Evolutionary conservation across 2,797 vertebrate genomes (phyloP), one percentile per base, ranked within the genome.

Genomic region (Paedocypris micromegethes): DNA sequence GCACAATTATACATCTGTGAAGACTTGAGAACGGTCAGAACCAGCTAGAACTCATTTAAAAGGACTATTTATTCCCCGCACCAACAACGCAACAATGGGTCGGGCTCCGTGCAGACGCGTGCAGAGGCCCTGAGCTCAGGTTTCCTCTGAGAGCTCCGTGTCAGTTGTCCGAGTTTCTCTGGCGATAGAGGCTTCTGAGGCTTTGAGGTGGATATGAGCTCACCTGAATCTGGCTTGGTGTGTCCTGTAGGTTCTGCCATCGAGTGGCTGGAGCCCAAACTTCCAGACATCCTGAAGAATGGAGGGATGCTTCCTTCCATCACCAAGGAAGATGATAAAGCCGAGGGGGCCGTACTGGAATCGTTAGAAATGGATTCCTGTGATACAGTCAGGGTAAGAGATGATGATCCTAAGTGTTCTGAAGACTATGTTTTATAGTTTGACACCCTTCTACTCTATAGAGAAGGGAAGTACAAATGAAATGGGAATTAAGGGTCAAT

Each of bases 181-280:
- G 50, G 54, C 47, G 47, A 62, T 59, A 56, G 65, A 68, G 66
- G 42, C 47, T 69, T 62, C 51, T 38, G 5, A 64, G 71, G 62
- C 56, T 69, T 58, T 57, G 43, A 67, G 50, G 71, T 62, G 86
- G 91, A 85, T 83, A 93, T 93, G 90, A 93, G 83, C 82, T 84
- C 84, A 78, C 87, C 91, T 91, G 86, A 95, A 84, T 82, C 76
- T 77, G 88, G 89, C 75, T 78, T 87, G 83, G 83, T 91, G 82
- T 85, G 83, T 84, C 71, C 87, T 77, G 82, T 92, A 98, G 96
- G 93, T 74, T 88, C 93, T 37, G 92, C 93, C 49, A 93, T 98
- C 64, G 94, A 91, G 82, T 99, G 96, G 96, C 83, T 97, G 88
- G 96, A 97, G 82, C 94, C 94, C 78, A 97, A 97, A 86, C 84